Conservation (phyloP, 2,888 invertebrate genomes). For the Eupeodes latifasciatus region DNA sequence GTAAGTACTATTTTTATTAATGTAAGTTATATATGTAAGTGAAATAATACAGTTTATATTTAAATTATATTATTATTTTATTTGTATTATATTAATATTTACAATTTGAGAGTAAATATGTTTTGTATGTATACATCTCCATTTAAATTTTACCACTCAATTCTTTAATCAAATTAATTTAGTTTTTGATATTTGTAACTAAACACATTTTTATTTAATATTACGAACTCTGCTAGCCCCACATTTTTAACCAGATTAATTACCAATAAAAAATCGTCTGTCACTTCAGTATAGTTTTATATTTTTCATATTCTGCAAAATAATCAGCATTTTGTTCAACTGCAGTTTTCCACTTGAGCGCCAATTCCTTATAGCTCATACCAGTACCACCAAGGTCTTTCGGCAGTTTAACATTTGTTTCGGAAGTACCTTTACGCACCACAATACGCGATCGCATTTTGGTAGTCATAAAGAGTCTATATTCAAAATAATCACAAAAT, state of each 20-base stretch:
- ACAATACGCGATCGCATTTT: slow-evolving; percentile 82
- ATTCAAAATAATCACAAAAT: neutral
- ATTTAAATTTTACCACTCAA: no score
- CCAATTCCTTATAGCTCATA: slow-evolving; percentile 80
- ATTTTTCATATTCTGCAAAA: slow-evolving; percentile 82
- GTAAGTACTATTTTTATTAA: no score
- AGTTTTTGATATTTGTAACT: no score
- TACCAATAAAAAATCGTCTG: neutral
- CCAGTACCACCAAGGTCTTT: slow-evolving; percentile 82
- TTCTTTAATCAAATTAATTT: no score
- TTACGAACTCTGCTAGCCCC: neutral
- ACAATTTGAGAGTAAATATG: no score
- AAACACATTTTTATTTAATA: no score
- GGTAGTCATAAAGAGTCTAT: slow-evolving; percentile 82
- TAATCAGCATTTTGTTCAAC: slow-evolving; percentile 81
- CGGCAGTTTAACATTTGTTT: slow-evolving; percentile 80
- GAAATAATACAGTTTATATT: no score
- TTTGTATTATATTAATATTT: no score
- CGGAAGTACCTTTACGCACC: slow-evolving; percentile 79
- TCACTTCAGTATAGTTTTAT: slow-evolving; percentile 79
- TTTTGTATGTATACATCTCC: no score
- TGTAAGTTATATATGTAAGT: no score
- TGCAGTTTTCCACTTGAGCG: slow-evolving; percentile 81
- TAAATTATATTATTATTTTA: no score
- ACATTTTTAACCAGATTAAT: neutral